Evolutionary conservation across 2,888 invertebrate species (phyloP).

Genomic region (Lasioglossum figueresi): DNA sequence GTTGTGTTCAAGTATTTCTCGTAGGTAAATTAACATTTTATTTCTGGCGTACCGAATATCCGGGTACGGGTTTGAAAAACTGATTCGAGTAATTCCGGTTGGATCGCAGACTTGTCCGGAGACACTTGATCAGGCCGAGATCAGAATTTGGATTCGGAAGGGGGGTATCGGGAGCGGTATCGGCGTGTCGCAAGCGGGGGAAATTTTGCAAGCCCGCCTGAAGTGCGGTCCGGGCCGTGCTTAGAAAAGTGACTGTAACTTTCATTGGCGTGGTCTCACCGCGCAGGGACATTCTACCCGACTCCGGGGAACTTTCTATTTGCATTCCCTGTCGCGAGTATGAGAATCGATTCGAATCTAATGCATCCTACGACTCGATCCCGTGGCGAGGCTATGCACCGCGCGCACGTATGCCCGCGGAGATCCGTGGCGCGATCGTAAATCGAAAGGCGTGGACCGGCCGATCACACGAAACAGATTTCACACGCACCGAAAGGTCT

Average conservation of each 20-base stretch:
- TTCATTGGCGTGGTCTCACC: conserved; percentile 76
- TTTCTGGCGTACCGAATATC: background rate
- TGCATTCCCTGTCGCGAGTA: conserved; percentile 72
- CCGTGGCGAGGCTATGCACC: conserved; percentile 26
- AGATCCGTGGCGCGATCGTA: conserved; percentile 44
- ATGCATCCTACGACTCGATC: conserved; percentile 57
- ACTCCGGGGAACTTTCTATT: conserved; percentile 69
- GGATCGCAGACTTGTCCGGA: background rate
- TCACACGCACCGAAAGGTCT: conserved; percentile 45
- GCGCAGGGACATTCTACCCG: conserved; percentile 73
- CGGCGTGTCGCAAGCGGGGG: conserved; percentile 61
- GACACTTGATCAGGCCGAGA: background rate
- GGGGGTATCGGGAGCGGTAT: conserved; percentile 19
- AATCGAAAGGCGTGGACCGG: conserved; percentile 54
- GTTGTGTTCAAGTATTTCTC: too few relatives aligned
- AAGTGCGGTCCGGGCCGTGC: conserved; percentile 40
- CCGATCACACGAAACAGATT: conserved; percentile 44
- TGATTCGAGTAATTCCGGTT: background rate
- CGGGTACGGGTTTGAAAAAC: background rate
- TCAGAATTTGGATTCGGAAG: background rate
- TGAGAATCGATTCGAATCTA: conserved; percentile 71
- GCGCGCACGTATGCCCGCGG: conserved; percentile 31
- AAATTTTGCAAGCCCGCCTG: conserved; percentile 65
- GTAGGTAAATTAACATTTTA: background rate
- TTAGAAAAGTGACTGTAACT: conserved; percentile 59